Evolutionary conservation across 1,140 invertebrate species (phyloP).

Genomic region (Magallana gigas): DNA sequence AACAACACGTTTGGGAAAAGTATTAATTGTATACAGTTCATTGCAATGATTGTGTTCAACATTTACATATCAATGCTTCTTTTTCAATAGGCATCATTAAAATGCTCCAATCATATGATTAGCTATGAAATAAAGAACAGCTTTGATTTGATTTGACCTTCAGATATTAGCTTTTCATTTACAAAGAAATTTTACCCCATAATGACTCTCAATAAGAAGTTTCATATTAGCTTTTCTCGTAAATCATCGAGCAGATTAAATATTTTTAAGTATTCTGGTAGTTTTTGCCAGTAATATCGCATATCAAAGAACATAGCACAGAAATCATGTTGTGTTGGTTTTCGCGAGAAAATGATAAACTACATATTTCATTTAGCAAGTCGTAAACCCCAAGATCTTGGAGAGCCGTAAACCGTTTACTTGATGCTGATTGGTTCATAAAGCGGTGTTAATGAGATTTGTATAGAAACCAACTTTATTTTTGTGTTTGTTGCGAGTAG

Average conservation of each 20-base stretch:
- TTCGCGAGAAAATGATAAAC: constrained; percentile 37
- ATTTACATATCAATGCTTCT: too few species aligned
- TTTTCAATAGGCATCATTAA: not conserved
- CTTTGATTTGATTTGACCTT: not conserved
- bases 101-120: not conserved
- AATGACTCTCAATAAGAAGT: constrained; percentile 28
- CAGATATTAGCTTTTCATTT: not conserved
- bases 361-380: constrained; percentile 38
- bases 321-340: constrained; percentile 29
- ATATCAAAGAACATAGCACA: constrained; percentile 21
- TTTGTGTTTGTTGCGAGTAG: constrained; percentile 25
- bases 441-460: constrained; percentile 32
- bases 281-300: constrained; percentile 29
- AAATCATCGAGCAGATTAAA: constrained; percentile 32
- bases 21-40: too few species aligned
- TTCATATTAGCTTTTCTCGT: constrained; percentile 1
- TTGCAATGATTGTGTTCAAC: too few species aligned
- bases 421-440: constrained; percentile 5
- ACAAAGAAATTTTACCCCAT: constrained; percentile 5
- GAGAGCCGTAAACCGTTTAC: constrained; percentile 25
- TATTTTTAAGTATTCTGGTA: constrained; percentile 32
- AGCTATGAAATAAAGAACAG: not conserved
- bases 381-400: constrained; percentile 16
- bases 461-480: constrained; percentile 28
- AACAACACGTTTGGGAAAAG: too few species aligned